Percentiles rank a stretch among this genome's conserved stretches.
Conservation (phyloP, 2,888 invertebrate species). For the Pristionchus mayeri region DNA sequence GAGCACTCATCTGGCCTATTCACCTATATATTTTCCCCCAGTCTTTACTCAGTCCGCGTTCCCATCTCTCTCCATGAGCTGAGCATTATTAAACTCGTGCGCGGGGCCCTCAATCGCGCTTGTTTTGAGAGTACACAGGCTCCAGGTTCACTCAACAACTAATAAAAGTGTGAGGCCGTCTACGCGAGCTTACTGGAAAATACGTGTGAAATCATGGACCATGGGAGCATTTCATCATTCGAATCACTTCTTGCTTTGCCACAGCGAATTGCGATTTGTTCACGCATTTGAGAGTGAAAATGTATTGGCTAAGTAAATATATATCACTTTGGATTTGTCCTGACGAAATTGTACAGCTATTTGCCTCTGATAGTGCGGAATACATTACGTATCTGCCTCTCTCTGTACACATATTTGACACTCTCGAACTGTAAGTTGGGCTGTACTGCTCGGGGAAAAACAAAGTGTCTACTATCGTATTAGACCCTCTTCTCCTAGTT, state of each 20-base stretch:
- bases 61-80: neutral
- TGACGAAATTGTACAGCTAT: too few relatives aligned
- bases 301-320: neutral
- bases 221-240: too few relatives aligned
- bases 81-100: slow-evolving; percentile 32
- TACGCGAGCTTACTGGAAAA: too few relatives aligned
- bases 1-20: slow-evolving; percentile 6
- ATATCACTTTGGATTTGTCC: too few relatives aligned
- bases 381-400: too few relatives aligned
- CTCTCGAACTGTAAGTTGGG: neutral
- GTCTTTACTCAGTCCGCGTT: slow-evolving; percentile 41
- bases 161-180: too few relatives aligned
- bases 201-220: too few relatives aligned
- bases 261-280: neutral
- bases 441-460: neutral
- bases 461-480: neutral
- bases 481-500: neutral
- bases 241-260: too few relatives aligned
- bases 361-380: too few relatives aligned
- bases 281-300: neutral
- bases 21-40: slow-evolving; percentile 26
- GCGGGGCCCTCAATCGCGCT: neutral
- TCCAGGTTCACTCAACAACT: too few relatives aligned
- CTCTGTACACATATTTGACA: neutral
- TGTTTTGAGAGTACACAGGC: neutral